phyloP scores from a whole-genome alignment of 2,888 invertebrate species.

The Tortricodes alternella region DNA sequence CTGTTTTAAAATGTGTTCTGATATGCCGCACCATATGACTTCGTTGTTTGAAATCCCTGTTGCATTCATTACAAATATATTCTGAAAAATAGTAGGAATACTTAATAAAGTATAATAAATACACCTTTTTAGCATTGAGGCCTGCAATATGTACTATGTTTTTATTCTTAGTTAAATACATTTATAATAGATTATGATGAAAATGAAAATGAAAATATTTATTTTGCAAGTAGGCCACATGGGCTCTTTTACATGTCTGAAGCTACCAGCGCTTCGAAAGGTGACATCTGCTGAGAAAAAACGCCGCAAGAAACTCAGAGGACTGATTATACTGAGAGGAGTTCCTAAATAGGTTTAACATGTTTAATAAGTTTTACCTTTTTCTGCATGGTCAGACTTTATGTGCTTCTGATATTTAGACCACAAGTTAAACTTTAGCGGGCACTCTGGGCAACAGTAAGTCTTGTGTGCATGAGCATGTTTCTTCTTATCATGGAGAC shows the following conservation, averaged over 20 bases:
- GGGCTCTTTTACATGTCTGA: too few relatives aligned
- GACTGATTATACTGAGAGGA: too few relatives aligned
- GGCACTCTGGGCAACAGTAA: slow-evolving; percentile 76
- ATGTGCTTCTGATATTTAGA: slow-evolving; percentile 73
- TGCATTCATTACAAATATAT: slow-evolving; percentile 67
- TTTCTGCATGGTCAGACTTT: slow-evolving; percentile 56
- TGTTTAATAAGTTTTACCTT: slow-evolving; percentile 44
- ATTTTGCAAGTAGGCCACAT: too few relatives aligned
- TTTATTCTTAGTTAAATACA: too few relatives aligned
- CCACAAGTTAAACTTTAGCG: slow-evolving; percentile 72
- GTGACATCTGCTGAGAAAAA: too few relatives aligned
- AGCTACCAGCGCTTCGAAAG: too few relatives aligned
- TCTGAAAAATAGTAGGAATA: slow-evolving; percentile 46
- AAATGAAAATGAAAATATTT: too few relatives aligned
- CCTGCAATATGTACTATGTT: too few relatives aligned
- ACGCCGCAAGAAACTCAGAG: too few relatives aligned
- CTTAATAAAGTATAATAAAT: background rate
- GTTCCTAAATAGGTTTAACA: background rate
- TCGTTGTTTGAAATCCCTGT: slow-evolving; percentile 62
- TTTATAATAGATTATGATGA: too few relatives aligned
- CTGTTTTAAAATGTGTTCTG: slow-evolving; percentile 51
- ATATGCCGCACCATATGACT: slow-evolving; percentile 62
- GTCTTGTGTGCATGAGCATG: slow-evolving; percentile 75
- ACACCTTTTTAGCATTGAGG: too few relatives aligned
- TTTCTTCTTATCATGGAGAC: slow-evolving; percentile 67